These are phyloP conservation scores for Bombylius discolor DNA, from an alignment of 2,888 invertebrate genomes.

Conservation along the genomic window DNA sequence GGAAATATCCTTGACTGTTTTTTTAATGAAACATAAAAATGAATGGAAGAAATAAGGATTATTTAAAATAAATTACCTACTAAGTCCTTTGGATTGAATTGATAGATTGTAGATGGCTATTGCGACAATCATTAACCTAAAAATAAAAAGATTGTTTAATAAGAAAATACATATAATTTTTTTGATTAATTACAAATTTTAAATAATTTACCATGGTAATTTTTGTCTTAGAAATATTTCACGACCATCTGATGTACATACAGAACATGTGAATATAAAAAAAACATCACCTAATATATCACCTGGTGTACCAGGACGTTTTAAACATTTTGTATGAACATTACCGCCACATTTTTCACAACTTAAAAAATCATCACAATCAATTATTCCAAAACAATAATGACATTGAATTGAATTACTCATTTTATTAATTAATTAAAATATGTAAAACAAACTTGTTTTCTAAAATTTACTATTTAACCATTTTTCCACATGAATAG, in stretches of 20 bases:
- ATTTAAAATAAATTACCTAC: constrained; percentile 29
- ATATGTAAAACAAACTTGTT: too few relatives aligned
- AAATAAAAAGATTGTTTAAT: constrained; percentile 15
- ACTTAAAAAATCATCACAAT: constrained; percentile 39
- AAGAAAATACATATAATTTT: too few relatives aligned
- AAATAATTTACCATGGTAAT: constrained; percentile 49
- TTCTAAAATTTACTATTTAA: too few relatives aligned
- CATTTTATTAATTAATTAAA: too few relatives aligned
- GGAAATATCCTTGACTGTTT: constrained; percentile 59
- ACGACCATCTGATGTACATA: constrained; percentile 44
- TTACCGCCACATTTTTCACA: constrained; percentile 47
- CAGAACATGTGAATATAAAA: constrained; percentile 54
- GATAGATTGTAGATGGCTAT: constrained; percentile 66
- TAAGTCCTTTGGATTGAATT: constrained; percentile 55
- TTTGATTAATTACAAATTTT: neutral
- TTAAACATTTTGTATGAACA: constrained; percentile 55
- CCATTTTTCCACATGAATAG: too few relatives aligned
- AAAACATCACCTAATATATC: constrained; percentile 63
- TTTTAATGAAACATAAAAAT: too few relatives aligned
- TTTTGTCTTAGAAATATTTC: constrained; percentile 51
- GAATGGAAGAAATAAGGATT: too few relatives aligned
- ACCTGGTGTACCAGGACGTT: constrained; percentile 53
- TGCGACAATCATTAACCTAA: constrained; percentile 59
- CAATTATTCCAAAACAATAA: constrained; percentile 18
- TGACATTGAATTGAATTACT: constrained; percentile 10